phyloP scores from a whole-genome alignment of 1,140 invertebrate species.

The Eurosta solidaginis region DNA sequence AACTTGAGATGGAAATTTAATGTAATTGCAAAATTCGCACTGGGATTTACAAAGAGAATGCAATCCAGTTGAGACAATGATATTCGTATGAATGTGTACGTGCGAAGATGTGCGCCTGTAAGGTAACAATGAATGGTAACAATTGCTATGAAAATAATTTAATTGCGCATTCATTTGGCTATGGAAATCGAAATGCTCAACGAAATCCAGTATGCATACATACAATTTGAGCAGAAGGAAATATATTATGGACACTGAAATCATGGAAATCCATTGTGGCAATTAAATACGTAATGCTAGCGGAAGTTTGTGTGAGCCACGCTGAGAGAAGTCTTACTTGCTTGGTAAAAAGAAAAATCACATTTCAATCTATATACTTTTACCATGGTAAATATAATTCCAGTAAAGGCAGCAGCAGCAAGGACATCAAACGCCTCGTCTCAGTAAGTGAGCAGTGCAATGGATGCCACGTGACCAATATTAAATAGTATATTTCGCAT shows the following conservation, averaged over 20 bases:
- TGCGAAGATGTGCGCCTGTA: neutral
- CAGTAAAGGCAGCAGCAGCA: neutral
- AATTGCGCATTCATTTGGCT: conserved; percentile 3
- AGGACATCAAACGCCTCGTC: no score
- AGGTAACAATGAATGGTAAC: neutral
- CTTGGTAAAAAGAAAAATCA: neutral
- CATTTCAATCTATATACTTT: neutral
- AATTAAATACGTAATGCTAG: neutral
- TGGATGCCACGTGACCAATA: conserved; percentile 17
- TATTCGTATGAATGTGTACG: neutral
- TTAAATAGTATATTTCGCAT: conserved; percentile 22
- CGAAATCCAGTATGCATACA: neutral
- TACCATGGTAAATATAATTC: neutral
- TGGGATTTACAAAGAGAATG: no score
- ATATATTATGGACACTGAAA: neutral
- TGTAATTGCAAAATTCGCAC: no score
- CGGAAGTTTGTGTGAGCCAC: neutral
- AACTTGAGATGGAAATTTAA: no score
- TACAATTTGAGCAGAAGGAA: neutral
- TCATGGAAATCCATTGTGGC: conserved; percentile 10
- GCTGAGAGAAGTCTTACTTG: neutral
- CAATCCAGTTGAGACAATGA: neutral
- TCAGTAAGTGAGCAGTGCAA: neutral
- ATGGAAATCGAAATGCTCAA: neutral
- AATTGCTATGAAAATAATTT: neutral